Evolutionary conservation across 2,113 vertebrate genomes (phyloP), one percentile per base, ranked within the genome.

Genomic region (Actinemys pallida): DNA sequence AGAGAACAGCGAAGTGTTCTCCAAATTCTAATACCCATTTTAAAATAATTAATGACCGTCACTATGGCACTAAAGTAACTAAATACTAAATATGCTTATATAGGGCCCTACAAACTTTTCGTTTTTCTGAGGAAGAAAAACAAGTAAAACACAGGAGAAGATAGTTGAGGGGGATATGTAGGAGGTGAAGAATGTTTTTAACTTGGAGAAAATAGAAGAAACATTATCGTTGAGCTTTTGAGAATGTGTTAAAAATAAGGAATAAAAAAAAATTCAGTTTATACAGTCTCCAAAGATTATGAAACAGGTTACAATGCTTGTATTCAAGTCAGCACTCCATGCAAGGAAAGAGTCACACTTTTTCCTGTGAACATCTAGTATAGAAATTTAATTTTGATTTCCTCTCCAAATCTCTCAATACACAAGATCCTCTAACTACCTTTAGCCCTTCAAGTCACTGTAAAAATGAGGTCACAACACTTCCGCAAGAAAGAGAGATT

Each of bases 241-340:
- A 42, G 39, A 42, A 75, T 24, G 20, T 42, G 9, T 42, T 88
- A 81, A 47, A 93, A 91, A 86, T 87, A 92, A 10, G 31, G 72
- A 92, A 81, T 83, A 92, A 95, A 88, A 56, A 96, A 96, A 93
- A 95, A 95, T 91, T 87, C 62, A 79, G 78, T 89, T 85, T 91
- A 86, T 93, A 96, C 91, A 5, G 94, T 89, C 95, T 97, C 96
- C 57, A 57, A 87, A 95, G 96, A 42, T 45, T 52, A 54, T 52
- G 53, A 81, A 50, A 93, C 78, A 83, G 86, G 84, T 88, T 87
- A 75, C 86, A 89, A 17, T 47, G 86, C 53, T 81, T 92, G 85
- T 81, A 91, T 1, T 6, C 22, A 91, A 92, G 84, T 83, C 93
- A 95, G 52, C 72, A 82, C 81, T 92, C 81, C 88, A 89, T 87